These are phyloP conservation scores for Apis cerana DNA, from an alignment of 1,140 invertebrate species.

Conservation along the genomic window DNA sequence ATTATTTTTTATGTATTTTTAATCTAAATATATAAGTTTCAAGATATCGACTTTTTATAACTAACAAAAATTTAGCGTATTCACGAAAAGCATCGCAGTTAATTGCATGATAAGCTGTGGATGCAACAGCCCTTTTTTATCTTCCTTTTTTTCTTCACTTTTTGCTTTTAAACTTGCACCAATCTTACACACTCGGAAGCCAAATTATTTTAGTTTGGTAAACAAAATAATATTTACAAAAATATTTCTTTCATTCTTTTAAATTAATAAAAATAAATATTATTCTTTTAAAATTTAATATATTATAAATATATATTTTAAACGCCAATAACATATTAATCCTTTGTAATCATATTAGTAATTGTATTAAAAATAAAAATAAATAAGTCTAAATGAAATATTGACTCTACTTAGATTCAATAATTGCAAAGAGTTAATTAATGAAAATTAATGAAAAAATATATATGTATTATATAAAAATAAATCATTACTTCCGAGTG, in stretches of 20 bases:
- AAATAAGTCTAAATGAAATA: no score
- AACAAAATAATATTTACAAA: not conserved
- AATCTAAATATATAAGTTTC: not conserved
- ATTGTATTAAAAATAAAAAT: no score
- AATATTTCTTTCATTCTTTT: not conserved
- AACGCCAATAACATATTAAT: no score
- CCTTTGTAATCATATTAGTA: no score
- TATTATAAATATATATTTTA: no score
- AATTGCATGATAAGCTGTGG: slow-evolving; percentile 16
- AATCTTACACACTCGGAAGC: slow-evolving; percentile 19
- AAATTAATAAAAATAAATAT: not conserved
- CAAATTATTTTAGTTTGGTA: not conserved
- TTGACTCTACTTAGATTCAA: no score
- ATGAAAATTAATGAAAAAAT: not conserved
- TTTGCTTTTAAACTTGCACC: slow-evolving; percentile 18
- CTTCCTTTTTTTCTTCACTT: not conserved
- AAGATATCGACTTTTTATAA: not conserved
- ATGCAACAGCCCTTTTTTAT: not conserved
- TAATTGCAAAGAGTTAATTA: not conserved
- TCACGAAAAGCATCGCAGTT: not conserved
- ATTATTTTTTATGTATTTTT: not conserved
- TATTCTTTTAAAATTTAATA: no score
- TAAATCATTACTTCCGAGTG: slow-evolving; percentile 26
- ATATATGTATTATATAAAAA: no score
- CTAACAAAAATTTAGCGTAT: not conserved